phyloP scores from a whole-genome alignment of 92 coral and sea anemone species.

The Palythoa grandiflora region DNA sequence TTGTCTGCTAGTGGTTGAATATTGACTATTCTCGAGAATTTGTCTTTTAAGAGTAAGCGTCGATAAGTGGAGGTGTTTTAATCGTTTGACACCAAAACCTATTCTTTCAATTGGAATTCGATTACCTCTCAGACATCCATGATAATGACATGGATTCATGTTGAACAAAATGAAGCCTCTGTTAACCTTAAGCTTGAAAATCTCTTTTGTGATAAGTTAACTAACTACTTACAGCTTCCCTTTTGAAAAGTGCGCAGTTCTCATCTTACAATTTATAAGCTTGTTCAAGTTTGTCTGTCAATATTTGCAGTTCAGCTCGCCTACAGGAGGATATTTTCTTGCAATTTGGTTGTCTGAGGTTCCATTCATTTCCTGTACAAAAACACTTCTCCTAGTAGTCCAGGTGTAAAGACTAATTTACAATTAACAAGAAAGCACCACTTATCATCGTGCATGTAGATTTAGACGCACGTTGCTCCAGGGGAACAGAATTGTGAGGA shows the following conservation, averaged over 20 bases:
- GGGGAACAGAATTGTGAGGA: not conserved
- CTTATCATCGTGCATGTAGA: slow-evolving; percentile 23
- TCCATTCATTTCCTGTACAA: slow-evolving; percentile 71
- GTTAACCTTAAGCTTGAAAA: slow-evolving; percentile 1
- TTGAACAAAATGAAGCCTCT: slow-evolving; percentile 18
- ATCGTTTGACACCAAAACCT: not conserved
- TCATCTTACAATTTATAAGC: not conserved
- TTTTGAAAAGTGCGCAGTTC: not conserved
- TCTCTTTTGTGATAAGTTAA: not conserved
- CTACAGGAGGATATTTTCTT: not conserved
- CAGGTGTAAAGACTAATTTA: slow-evolving; percentile 75
- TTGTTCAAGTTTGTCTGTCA: not conserved
- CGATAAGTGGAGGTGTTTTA: not conserved
- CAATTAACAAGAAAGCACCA: slow-evolving; percentile 38
- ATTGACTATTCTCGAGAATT: not conserved
- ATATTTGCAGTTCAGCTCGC: not conserved
- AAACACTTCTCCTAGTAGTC: slow-evolving; percentile 85
- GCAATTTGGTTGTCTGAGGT: slow-evolving; percentile 55
- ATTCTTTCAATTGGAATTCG: not conserved
- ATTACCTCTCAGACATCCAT: not conserved
- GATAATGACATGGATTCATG: not conserved
- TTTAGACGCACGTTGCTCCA: slow-evolving; percentile 27
- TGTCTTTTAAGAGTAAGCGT: not conserved
- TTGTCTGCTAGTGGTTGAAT: not conserved
- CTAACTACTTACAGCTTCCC: not conserved